A percentile compares a stretch with the other conserved stretches of the same genome.
These are phyloP conservation scores for Ammospiza caudacuta DNA, from an alignment of 2,113 vertebrate genomes.

Conservation along the genomic window DNA sequence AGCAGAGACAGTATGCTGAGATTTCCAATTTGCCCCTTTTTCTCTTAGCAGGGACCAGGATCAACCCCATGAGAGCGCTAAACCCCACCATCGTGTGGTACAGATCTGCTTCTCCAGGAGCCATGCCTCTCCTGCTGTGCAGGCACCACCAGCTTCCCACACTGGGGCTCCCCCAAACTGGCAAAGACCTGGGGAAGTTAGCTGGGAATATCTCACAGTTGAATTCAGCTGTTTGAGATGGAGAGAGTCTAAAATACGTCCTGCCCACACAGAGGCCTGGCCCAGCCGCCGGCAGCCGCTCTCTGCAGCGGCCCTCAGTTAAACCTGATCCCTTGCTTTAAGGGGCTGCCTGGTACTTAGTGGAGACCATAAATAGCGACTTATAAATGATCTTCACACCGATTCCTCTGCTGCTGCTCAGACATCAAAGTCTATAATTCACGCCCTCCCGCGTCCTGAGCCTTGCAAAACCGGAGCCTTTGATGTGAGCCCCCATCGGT, in stretches of 20 bases:
- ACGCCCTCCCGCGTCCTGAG: conserved; percentile 64
- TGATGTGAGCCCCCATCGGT: conserved; percentile 54
- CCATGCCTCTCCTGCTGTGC: accelerated
- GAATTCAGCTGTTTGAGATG: neutral
- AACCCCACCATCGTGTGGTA: neutral
- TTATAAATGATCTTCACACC: conserved; percentile 67
- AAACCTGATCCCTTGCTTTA: conserved; percentile 68
- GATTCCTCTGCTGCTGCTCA: conserved; percentile 46
- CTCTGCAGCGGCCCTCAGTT: conserved; percentile 38
- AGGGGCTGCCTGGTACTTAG: conserved; percentile 66
- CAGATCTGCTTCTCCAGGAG: neutral
- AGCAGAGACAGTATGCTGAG: neutral
- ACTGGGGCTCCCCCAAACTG: neutral
- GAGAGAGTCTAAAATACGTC: accelerated
- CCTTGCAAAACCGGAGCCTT: conserved; percentile 57
- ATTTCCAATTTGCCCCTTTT: neutral
- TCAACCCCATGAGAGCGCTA: neutral
- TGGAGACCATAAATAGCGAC: conserved; percentile 61
- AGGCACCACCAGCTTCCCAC: neutral
- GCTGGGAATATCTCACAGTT: neutral
- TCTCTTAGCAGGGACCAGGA: neutral
- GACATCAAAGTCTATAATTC: conserved; percentile 75
- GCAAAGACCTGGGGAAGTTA: neutral
- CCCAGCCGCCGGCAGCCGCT: neutral
- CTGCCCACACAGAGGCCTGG: neutral